Percentiles rank a stretch among this genome's conserved stretches.
Conservation (phyloP, 23 tunicate genomes). For the Ciona savignyi region DNA sequence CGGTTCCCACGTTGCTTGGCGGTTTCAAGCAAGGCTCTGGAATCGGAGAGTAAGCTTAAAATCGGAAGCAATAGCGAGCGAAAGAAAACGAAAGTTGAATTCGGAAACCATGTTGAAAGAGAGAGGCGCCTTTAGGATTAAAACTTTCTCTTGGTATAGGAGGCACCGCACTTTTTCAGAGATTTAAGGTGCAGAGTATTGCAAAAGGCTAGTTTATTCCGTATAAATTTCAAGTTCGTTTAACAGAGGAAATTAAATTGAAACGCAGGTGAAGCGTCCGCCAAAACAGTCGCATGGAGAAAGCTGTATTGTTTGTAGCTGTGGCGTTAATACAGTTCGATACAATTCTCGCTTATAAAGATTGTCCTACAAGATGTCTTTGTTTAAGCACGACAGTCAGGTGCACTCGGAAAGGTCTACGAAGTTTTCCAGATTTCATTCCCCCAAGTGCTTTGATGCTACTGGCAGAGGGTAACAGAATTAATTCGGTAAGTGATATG, state of each 20-base stretch:
- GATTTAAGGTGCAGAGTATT: no score
- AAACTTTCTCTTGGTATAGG: no score
- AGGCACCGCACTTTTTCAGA: no score
- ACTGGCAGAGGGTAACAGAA: neutral
- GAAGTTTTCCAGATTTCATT: neutral
- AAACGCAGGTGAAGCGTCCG: no score
- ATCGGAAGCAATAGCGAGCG: neutral
- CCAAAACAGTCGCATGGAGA: neutral
- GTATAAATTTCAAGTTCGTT: no score
- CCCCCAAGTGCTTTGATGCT: neutral
- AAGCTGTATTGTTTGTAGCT: neutral
- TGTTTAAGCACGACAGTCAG: slow-evolving; percentile 4
- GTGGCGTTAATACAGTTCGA: no score
- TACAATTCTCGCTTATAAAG: no score
- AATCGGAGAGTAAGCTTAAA: neutral
- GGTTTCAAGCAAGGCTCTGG: neutral
- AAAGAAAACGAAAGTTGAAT: neutral
- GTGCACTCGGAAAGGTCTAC: neutral
- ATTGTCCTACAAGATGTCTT: neutral
- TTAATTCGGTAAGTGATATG: slow-evolving; percentile 3
- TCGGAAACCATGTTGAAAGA: neutral
- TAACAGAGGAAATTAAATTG: no score
- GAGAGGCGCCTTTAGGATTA: no score
- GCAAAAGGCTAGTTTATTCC: no score
- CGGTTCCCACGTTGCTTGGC: neutral